A percentile compares a stretch with the other conserved stretches of the same genome.
Evolutionary conservation across 2,888 invertebrate genomes (phyloP).

Genomic region (Bruchidius siliquastri): DNA sequence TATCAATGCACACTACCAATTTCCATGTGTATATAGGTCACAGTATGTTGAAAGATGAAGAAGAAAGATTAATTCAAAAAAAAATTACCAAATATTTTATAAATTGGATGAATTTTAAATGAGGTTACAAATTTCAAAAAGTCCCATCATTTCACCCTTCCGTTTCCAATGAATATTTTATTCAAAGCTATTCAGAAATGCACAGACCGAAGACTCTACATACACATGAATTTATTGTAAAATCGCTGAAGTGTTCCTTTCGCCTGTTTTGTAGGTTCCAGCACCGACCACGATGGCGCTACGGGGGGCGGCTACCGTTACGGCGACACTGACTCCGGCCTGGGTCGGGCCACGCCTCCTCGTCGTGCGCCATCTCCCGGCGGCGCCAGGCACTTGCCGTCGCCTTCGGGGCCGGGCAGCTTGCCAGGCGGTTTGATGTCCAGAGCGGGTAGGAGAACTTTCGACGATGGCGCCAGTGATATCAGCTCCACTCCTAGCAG

Average conservation of each 20-base stretch:
- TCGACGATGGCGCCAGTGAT: constrained; percentile 77
- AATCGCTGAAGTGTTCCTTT: neutral
- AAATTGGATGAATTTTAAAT: no score
- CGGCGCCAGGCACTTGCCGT: constrained; percentile 69
- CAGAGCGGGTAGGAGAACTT: constrained; percentile 53
- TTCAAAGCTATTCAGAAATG: neutral
- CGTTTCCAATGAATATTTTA: no score
- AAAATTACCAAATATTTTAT: no score
- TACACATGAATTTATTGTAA: neutral
- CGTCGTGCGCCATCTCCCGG: constrained; percentile 83
- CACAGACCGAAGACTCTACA: neutral
- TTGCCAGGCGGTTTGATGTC: constrained; percentile 75
- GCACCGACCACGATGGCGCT: constrained; percentile 56
- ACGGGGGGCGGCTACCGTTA: constrained; percentile 46
- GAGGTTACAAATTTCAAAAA: no score
- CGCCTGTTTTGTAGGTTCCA: constrained; percentile 46
- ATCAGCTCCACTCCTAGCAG: constrained; percentile 57
- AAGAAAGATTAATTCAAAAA: no score
- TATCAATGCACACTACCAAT: no score
- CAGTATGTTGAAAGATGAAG: no score
- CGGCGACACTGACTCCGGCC: constrained; percentile 75
- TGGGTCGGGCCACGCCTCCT: constrained; percentile 83
- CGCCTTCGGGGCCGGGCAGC: constrained; percentile 81
- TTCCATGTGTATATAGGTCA: no score
- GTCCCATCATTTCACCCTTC: no score